These are phyloP conservation scores for Chaenogobius annularis DNA, from an alignment of 2,113 vertebrate species.

Conservation along the genomic window DNA sequence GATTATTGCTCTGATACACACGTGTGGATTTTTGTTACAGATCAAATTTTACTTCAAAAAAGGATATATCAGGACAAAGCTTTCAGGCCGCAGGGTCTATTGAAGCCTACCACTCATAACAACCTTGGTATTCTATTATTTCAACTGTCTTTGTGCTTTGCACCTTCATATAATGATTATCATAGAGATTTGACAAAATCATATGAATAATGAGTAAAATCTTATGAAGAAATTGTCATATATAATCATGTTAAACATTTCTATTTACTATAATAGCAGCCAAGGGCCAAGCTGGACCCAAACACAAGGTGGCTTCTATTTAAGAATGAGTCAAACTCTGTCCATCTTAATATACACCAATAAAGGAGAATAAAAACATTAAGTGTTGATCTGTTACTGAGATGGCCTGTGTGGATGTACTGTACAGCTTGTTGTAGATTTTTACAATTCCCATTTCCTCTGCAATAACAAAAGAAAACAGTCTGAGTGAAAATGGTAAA, in stretches of 20 bases:
- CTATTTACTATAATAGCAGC: neutral
- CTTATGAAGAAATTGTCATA: neutral
- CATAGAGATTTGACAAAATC: neutral
- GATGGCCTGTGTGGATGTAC: slow-evolving; percentile 1
- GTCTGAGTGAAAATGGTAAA: slow-evolving; percentile 20
- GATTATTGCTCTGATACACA: slow-evolving; percentile 1
- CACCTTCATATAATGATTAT: neutral
- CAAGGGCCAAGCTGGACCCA: neutral
- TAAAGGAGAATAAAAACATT: neutral
- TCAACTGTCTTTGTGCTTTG: neutral
- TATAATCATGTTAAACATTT: neutral
- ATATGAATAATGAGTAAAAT: neutral
- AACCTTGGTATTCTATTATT: neutral
- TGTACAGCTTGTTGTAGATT: neutral
- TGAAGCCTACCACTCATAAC: neutral
- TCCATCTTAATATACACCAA: neutral
- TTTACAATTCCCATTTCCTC: slow-evolving; percentile 1
- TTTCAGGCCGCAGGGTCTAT: neutral
- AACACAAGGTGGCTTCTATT: neutral
- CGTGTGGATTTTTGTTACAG: neutral
- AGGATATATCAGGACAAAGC: neutral
- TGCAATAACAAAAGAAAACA: slow-evolving; percentile 11
- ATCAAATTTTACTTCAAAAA: neutral
- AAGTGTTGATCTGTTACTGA: neutral
- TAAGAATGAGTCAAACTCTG: neutral